phyloP scores from a whole-genome alignment of 2,113 vertebrate genomes.

The Nothobranchius furzeri region DNA sequence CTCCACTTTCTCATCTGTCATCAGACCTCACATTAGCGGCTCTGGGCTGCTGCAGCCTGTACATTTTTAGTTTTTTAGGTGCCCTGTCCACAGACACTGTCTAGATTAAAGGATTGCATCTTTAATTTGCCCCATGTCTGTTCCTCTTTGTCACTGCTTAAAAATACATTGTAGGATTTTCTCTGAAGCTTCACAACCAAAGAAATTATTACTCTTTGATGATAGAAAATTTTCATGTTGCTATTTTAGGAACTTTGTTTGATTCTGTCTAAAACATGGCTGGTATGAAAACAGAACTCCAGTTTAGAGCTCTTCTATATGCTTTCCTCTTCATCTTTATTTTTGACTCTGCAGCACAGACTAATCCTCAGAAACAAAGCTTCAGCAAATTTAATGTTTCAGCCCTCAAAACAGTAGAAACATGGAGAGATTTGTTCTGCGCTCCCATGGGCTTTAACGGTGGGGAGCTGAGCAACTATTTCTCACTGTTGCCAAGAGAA shows the following conservation, averaged over 20 bases:
- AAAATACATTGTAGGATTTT: constrained; percentile 4
- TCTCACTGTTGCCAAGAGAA: constrained; percentile 46
- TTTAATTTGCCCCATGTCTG: constrained; percentile 35
- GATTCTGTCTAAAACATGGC: constrained; percentile 8
- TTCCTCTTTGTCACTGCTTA: constrained; percentile 9
- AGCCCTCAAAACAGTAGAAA: constrained; percentile 47
- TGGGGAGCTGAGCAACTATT: constrained; percentile 45
- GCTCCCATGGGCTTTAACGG: constrained; percentile 44
- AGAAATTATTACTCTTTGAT: background rate
- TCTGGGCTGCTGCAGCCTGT: constrained; percentile 22
- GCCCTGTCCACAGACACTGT: constrained; percentile 16
- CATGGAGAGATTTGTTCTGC: constrained; percentile 12
- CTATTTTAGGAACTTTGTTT: constrained; percentile 29
- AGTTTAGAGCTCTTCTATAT: no score
- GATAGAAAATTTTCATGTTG: background rate
- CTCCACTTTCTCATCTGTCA: constrained; percentile 53
- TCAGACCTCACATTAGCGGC: constrained; percentile 37
- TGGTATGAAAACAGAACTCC: no score
- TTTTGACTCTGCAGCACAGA: constrained; percentile 20
- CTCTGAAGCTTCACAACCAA: constrained; percentile 8
- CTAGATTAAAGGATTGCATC: constrained; percentile 35
- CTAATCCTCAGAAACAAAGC: constrained; percentile 16
- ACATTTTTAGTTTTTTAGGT: constrained; percentile 8
- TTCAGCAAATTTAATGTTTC: constrained; percentile 28
- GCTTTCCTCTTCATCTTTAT: background rate